Conservation (phyloP, 2,888 invertebrate species). For the Lithophane leautieri region DNA sequence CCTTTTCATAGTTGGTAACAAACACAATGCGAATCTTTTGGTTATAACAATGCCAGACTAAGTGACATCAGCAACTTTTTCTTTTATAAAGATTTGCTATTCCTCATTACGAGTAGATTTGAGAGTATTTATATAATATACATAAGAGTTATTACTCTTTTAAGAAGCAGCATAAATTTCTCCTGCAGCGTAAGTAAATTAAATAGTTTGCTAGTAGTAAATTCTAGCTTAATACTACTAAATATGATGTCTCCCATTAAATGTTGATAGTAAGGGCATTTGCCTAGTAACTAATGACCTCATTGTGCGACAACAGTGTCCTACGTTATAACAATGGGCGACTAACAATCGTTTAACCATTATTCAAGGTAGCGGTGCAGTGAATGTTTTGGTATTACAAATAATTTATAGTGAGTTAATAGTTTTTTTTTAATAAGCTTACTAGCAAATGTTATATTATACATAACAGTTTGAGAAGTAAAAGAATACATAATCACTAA, state of each 20-base stretch:
- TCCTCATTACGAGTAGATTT: neutral
- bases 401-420: neutral
- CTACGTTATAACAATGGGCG: slow-evolving; percentile 30
- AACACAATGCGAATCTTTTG: neutral
- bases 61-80: neutral
- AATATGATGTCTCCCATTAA: neutral
- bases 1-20: neutral
- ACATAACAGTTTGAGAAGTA: neutral
- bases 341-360: slow-evolving; percentile 19
- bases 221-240: slow-evolving; percentile 3
- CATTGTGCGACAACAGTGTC: slow-evolving; percentile 17
- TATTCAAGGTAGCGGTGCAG: slow-evolving; percentile 1
- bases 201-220: neutral
- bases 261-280: slow-evolving; percentile 8
- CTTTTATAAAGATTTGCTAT: neutral
- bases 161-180: neutral
- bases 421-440: neutral
- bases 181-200: neutral
- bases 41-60: neutral
- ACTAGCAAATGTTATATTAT: neutral
- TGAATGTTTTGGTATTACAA: neutral
- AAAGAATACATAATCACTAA: neutral
- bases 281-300: slow-evolving; percentile 19
- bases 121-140: too few species aligned
- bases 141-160: neutral